phyloP scores from a whole-genome alignment of 2,113 vertebrate species.

The Alectura lathami region DNA sequence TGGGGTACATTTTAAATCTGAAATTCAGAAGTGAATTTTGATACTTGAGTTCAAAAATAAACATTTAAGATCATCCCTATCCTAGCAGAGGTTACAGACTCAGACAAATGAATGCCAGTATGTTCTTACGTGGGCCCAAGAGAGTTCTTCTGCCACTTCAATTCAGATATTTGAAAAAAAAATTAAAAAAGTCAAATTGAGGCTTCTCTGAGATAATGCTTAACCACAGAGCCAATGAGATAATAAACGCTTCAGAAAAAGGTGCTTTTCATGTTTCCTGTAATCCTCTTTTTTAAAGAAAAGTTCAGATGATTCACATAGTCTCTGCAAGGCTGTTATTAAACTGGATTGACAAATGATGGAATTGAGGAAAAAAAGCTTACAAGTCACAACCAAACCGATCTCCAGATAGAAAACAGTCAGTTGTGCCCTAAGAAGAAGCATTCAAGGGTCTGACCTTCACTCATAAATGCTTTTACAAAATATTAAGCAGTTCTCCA shows the following conservation, averaged over 20 bases:
- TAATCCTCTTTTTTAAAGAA: background rate
- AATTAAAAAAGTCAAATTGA: background rate
- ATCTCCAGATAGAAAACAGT: background rate
- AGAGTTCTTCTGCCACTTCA: background rate
- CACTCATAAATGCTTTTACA: background rate
- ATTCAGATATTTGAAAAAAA: background rate
- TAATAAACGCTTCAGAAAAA: background rate
- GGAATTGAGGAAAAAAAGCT: background rate
- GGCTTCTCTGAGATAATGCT: background rate
- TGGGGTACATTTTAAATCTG: background rate
- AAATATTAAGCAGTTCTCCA: background rate
- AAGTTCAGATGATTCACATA: background rate
- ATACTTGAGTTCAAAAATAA: background rate
- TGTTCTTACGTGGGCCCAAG: background rate
- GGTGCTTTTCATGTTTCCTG: background rate
- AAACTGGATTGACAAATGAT: background rate
- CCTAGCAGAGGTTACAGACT: background rate
- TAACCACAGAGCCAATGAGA: background rate
- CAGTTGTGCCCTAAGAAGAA: background rate
- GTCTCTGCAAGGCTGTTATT: background rate
- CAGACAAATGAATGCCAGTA: rapidly evolving
- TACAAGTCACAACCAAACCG: background rate
- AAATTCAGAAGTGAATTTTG: background rate
- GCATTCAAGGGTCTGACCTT: background rate
- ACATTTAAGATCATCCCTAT: background rate